phyloP scores from a whole-genome alignment of 2,113 vertebrate genomes.

The Lagopus muta region DNA sequence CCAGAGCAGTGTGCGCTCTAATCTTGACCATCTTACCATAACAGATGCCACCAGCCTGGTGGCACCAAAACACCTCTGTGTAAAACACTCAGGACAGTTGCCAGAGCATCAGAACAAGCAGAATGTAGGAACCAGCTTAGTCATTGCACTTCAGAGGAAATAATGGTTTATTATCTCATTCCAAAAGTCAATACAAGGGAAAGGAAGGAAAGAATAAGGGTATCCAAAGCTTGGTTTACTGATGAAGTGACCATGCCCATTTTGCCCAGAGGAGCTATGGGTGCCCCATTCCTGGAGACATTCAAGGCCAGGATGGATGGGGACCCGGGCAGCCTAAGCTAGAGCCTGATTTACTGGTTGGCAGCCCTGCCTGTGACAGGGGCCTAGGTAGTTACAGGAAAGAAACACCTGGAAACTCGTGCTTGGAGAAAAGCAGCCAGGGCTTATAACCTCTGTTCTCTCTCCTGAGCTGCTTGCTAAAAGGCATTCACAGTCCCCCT shows the following conservation, averaged over 20 bases:
- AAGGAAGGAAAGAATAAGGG: background rate
- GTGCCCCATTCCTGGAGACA: no score
- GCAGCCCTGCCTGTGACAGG: no score
- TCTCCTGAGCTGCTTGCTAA: background rate
- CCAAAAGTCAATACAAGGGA: background rate
- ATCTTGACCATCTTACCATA: background rate
- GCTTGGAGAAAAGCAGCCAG: background rate
- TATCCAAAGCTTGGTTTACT: background rate
- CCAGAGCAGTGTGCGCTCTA: background rate
- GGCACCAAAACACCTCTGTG: background rate
- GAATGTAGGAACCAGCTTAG: background rate
- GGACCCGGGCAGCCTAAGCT: no score
- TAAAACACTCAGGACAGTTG: background rate
- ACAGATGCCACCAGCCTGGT: background rate
- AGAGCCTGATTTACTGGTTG: no score
- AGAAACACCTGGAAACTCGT: background rate
- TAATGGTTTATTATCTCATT: background rate
- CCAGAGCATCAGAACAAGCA: background rate
- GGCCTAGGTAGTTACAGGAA: background rate
- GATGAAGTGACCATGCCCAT: background rate
- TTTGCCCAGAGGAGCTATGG: no score
- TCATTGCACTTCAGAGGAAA: background rate
- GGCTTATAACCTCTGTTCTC: background rate
- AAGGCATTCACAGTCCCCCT: background rate
- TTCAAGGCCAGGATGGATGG: no score